These are phyloP conservation scores for Achroia grisella DNA, from an alignment of 1,140 invertebrate species.

Conservation along the genomic window DNA sequence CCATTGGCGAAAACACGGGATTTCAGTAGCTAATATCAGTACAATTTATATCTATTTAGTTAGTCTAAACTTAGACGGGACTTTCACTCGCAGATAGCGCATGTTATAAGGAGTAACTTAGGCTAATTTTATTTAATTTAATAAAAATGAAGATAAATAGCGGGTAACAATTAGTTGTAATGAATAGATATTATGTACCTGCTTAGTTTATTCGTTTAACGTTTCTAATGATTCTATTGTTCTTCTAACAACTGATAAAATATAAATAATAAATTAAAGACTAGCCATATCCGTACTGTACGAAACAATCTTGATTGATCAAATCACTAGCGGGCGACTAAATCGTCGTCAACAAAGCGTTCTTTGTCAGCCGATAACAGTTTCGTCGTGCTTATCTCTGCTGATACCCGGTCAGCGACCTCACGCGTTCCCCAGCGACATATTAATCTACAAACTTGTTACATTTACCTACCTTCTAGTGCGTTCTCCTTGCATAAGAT, in stretches of 20 bases:
- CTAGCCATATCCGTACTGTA: constrained; percentile 38
- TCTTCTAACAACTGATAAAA: constrained; percentile 16
- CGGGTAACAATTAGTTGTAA: no score
- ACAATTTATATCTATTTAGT: no score
- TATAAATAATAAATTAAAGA: no score
- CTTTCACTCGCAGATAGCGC: no score
- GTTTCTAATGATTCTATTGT: neutral
- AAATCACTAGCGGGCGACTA: constrained; percentile 31
- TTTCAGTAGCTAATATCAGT: no score
- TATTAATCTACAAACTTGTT: constrained; percentile 36
- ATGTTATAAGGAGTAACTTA: no score
- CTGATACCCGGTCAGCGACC: constrained; percentile 59
- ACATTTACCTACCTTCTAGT: neutral
- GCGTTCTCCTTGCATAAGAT: neutral
- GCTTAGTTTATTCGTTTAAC: no score
- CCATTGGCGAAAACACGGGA: no score
- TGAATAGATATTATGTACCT: no score
- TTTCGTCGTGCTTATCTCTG: constrained; percentile 54
- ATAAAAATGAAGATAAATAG: no score
- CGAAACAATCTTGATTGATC: neutral
- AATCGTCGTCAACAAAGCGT: constrained; percentile 59
- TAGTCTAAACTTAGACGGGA: no score
- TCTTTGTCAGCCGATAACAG: constrained; percentile 61
- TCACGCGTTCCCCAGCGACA: constrained; percentile 39
- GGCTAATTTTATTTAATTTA: no score